These are phyloP conservation scores for Brachyistius frenatus DNA, from an alignment of 2,113 vertebrate species.

Conservation along the genomic window DNA sequence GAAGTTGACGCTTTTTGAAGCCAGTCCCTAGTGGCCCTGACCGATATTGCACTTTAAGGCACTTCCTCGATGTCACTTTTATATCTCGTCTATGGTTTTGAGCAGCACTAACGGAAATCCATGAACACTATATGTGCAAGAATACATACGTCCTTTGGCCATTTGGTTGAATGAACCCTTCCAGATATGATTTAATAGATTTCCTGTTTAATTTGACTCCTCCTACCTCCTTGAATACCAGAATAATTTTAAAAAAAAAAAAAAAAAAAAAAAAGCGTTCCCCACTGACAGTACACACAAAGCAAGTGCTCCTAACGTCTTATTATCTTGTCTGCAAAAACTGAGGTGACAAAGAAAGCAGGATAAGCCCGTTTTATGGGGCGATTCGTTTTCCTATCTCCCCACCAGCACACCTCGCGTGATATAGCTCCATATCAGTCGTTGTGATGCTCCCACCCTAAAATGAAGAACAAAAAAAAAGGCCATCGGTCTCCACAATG, in stretches of 20 bases:
- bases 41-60: too few relatives aligned
- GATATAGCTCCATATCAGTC: conserved; percentile 47
- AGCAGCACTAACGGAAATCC: too few relatives aligned
- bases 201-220: neutral
- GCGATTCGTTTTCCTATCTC: conserved; percentile 43
- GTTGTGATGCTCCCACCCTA: conserved; percentile 5
- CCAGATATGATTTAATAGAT: conserved; percentile 20
- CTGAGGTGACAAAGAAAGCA: neutral
- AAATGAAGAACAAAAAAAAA: conserved; percentile 43
- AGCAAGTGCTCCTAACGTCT: conserved; percentile 16
- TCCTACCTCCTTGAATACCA: neutral
- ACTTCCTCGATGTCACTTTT: too few relatives aligned
- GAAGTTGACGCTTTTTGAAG: too few relatives aligned
- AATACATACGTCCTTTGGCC: neutral
- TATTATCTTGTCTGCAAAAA: conserved; percentile 40
- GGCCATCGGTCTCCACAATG: conserved; percentile 33
- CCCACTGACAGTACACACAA: conserved; percentile 10
- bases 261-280: neutral
- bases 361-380: conserved; percentile 49
- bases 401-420: conserved; percentile 20
- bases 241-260: neutral
- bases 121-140: neutral
- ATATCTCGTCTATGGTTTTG: too few relatives aligned
- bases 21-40: too few relatives aligned
- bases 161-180: neutral